These are phyloP conservation scores for Drosophila seclusa DNA, from an alignment of 2,888 invertebrate species.

Conservation along the genomic window DNA sequence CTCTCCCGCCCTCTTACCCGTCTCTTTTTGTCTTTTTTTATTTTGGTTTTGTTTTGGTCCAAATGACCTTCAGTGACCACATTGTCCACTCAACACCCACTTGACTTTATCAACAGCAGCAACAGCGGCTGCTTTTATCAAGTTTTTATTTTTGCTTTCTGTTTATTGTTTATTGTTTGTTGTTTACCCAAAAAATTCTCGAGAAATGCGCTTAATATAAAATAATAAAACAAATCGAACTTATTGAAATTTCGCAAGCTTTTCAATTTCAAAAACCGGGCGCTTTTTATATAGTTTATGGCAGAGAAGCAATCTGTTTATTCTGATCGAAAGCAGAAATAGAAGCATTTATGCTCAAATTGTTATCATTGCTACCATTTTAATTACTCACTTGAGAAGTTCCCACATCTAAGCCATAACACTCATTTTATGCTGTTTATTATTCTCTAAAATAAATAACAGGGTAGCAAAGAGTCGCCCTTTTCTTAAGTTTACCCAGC, in stretches of 20 bases:
- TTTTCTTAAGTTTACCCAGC: constrained; percentile 14
- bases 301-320: not conserved
- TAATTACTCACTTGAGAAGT: not conserved
- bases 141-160: constrained; percentile 24
- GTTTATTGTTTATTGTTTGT: constrained; percentile 1
- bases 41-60: constrained; percentile 13
- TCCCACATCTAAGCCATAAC: not conserved
- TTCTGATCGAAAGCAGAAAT: not conserved
- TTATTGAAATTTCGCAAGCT: constrained; percentile 13
- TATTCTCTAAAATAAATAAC: not conserved
- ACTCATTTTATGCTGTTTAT: not conserved
- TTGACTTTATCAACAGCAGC: constrained; percentile 1
- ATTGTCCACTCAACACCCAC: constrained; percentile 25
- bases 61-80: constrained; percentile 40
- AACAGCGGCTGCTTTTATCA: constrained; percentile 12
- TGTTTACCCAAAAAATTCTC: constrained; percentile 23
- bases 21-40: not conserved
- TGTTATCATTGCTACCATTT: not conserved
- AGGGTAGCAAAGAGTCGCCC: not conserved
- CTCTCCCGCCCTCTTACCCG: not conserved
- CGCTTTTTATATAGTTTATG: not conserved
- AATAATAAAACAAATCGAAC: constrained; percentile 18
- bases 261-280: not conserved
- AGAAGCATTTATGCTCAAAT: not conserved
- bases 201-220: constrained; percentile 15